Base-by-base conservation (phyloP, 2,888 invertebrate genomes). In the Polydrusus tereticollis region DNA sequence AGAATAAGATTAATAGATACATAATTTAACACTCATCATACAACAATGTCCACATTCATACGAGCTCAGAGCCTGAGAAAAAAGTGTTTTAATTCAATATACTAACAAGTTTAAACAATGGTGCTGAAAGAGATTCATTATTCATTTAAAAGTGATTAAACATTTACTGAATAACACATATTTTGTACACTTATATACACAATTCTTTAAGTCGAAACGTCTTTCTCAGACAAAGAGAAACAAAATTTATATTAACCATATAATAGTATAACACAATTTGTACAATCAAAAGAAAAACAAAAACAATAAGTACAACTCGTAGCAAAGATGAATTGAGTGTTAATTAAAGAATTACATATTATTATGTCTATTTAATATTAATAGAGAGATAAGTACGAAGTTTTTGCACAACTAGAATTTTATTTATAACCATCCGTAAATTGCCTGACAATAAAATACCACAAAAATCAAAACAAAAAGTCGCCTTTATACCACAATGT, bases 271-370 rank as follows among this genome's bases (percentile, higher is more conserved):
- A 88, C 88, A 89, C 89, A 90, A 89, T 90, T 90, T 90, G 90
- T 90, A 90, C 89, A 88, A 89, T 89, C 87, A 88, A 89, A 88
- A 88, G 20, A 69, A 33, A 43, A 29, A 43, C 65, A 64, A 67
- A 52, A 78, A 81, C 81, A 84, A 89, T 89, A 89, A 90, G 89
- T 89, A 90, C 89, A 90, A 89, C 88, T 90, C 88, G 89, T 89
- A 89, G 89, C 89, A 89, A 89, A 89, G 88, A 88, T 88, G 88
- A 88, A 82, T 79, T 81, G 80, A 80, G 78, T 82, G 80, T 83
- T 80, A 82, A 81, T 81, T 59, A 50, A 69, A 68, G 63, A 77
- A 76, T 72, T 69, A 73, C 20, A n/a, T n/a, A n/a, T n/a, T n/a
- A n/a, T n/a, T n/a, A 60, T 18, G 29, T 21, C 29, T 23, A 14